Percentiles rank a stretch among this genome's conserved stretches.
These are phyloP conservation scores for Carposina sasakii DNA, from an alignment of 1,140 invertebrate genomes.

Conservation along the genomic window DNA sequence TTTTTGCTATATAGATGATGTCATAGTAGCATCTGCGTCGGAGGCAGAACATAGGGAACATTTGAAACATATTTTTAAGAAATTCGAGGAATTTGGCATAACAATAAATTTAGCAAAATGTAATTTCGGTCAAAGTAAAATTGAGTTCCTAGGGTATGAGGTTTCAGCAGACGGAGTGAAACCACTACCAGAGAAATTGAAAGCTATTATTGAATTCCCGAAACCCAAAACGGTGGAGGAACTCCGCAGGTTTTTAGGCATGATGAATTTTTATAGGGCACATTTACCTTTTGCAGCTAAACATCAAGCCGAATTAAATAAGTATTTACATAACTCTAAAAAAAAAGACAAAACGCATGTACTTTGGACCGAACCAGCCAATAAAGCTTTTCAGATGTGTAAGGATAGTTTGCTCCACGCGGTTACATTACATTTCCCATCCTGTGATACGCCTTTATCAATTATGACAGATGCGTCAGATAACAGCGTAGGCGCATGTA, in stretches of 20 bases:
- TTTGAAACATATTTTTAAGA: neutral
- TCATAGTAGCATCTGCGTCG: neutral
- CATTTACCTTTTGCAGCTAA: conserved; percentile 32
- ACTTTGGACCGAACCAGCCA: conserved; percentile 23
- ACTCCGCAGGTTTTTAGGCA: conserved; percentile 35
- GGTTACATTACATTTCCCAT: conserved; percentile 20
- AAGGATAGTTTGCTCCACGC: conserved; percentile 30
- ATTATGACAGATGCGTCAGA: conserved; percentile 38
- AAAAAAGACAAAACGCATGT: conserved; percentile 39
- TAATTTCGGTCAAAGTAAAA: conserved; percentile 1
- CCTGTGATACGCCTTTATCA: conserved; percentile 1
- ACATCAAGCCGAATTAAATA: conserved; percentile 29
- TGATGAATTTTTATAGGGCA: conserved; percentile 40
- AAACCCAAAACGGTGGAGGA: conserved; percentile 24
- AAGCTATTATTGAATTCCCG: conserved; percentile 18
- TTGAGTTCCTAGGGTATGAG: conserved; percentile 4
- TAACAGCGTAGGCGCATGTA: conserved; percentile 30
- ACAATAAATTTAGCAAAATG: conserved; percentile 8
- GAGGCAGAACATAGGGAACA: neutral
- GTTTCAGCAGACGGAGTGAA: neutral
- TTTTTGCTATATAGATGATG: neutral
- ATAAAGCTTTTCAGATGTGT: conserved; percentile 35
- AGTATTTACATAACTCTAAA: conserved; percentile 25
- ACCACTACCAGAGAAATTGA: conserved; percentile 10
- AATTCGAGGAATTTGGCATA: conserved; percentile 1